Conservation (phyloP, 1,140 invertebrate genomes). For the Carcinoscorpius rotundicauda region DNA sequence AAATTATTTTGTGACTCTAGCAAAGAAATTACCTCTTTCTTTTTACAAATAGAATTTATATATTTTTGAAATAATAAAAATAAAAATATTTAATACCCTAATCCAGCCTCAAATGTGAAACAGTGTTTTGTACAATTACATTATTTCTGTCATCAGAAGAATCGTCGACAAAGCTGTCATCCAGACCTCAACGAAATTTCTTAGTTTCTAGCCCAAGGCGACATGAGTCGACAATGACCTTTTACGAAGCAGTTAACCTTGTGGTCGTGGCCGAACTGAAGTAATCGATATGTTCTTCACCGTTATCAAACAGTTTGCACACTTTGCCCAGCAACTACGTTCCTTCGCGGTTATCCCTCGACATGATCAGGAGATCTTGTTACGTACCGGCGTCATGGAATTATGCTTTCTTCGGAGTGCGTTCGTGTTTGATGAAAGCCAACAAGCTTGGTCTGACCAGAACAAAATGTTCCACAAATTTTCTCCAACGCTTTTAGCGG, state of each 20-base stretch:
- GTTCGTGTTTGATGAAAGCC: constrained; percentile 27
- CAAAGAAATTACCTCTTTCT: too few relatives aligned
- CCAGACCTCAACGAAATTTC: constrained; percentile 18
- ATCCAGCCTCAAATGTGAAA: too few relatives aligned
- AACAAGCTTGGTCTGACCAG: constrained; percentile 23
- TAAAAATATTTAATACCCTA: too few relatives aligned
- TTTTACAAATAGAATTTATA: too few relatives aligned
- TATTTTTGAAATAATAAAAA: too few relatives aligned
- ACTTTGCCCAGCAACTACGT: constrained; percentile 27
- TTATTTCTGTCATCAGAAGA: too few relatives aligned
- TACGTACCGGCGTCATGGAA: constrained; percentile 40
- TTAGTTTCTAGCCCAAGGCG: constrained; percentile 18
- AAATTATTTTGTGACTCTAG: too few relatives aligned
- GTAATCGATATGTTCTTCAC: constrained; percentile 32
- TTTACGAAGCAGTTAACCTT: constrained; percentile 18
- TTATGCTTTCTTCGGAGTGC: constrained; percentile 39
- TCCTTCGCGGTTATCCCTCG: constrained; percentile 35
- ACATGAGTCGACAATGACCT: constrained; percentile 21
- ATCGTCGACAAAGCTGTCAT: not conserved
- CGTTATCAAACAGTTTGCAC: constrained; percentile 28
- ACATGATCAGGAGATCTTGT: constrained; percentile 37
- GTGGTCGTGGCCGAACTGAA: constrained; percentile 19
- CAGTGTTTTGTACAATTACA: too few relatives aligned
- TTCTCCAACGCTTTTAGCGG: constrained; percentile 16
- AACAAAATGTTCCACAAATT: constrained; percentile 14